Evolutionary conservation across 2,888 invertebrate species (phyloP).

Genomic region (Apoderus coryli): DNA sequence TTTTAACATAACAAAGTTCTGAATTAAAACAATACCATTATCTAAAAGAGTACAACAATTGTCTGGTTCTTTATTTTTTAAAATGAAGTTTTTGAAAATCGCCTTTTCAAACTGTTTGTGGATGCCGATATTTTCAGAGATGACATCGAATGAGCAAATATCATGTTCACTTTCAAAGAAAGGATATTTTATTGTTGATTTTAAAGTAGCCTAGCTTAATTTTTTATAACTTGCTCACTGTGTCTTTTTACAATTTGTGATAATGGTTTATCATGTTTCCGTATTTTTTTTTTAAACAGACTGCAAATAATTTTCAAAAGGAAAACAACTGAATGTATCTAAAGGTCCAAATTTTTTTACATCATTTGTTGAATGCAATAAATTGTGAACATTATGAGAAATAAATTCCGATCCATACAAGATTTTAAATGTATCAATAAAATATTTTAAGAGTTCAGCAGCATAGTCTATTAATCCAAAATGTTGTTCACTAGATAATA

Average conservation of each 20-base stretch:
- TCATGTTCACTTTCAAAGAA: too few relatives aligned
- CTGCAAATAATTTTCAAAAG: constrained; percentile 4
- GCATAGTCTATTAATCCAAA: neutral
- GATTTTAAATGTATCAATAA: constrained; percentile 3
- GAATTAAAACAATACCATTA: too few relatives aligned
- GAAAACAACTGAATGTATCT: constrained; percentile 1
- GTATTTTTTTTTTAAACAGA: constrained; percentile 1
- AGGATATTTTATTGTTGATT: too few relatives aligned
- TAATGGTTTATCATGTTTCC: constrained; percentile 6
- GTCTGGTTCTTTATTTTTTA: too few relatives aligned
- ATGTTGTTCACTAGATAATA: constrained; percentile 5
- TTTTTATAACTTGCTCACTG: too few relatives aligned
- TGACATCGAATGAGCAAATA: too few relatives aligned
- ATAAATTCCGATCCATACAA: constrained; percentile 1
- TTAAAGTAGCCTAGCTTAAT: too few relatives aligned
- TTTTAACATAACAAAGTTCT: too few relatives aligned
- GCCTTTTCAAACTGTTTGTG: too few relatives aligned
- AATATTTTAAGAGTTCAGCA: neutral
- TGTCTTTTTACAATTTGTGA: constrained; percentile 3
- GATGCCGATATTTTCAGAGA: too few relatives aligned
- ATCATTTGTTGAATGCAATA: neutral
- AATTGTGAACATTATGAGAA: constrained; percentile 3
- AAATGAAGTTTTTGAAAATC: too few relatives aligned
- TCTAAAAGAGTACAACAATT: too few relatives aligned
- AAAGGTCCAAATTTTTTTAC: neutral